A percentile compares a stretch with the other conserved stretches of the same genome.
These are phyloP conservation scores for Achlya flavicornis DNA, from an alignment of 2,888 invertebrate species.

Conservation along the genomic window DNA sequence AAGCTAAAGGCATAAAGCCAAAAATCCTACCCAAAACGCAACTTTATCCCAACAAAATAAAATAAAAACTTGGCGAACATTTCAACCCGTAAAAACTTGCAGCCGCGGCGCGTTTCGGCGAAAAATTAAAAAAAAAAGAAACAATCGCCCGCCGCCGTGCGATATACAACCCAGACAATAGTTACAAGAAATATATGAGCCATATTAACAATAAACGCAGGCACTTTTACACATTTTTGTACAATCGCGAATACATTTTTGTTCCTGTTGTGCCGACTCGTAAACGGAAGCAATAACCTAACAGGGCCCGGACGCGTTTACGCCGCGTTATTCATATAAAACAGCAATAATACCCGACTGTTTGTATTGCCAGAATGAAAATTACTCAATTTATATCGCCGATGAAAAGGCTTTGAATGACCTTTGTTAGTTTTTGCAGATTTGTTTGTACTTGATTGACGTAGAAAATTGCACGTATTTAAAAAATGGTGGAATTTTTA, in stretches of 20 bases:
- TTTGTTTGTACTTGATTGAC: background rate
- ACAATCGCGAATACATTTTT: conserved; percentile 33
- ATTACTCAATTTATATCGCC: conserved; percentile 46
- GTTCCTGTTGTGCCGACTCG: conserved; percentile 28
- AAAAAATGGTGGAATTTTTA: background rate
- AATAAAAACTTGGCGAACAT: conserved; percentile 1
- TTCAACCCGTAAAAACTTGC: conserved; percentile 1
- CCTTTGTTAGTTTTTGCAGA: background rate
- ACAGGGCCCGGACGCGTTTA: conserved; percentile 47
- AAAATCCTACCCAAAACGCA: conserved; percentile 16
- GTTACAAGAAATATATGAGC: conserved; percentile 51
- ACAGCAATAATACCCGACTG: conserved; percentile 45
- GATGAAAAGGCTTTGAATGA: conserved; percentile 22
- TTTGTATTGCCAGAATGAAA: conserved; percentile 50
- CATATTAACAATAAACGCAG: conserved; percentile 49
- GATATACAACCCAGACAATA: conserved; percentile 49
- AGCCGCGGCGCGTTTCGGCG: conserved; percentile 21
- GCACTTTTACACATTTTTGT: conserved; percentile 37
- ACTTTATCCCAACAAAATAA: conserved; percentile 24
- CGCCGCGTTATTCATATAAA: conserved; percentile 53
- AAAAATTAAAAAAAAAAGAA: conserved; percentile 42
- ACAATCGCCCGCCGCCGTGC: conserved; percentile 31
- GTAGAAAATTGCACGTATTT: background rate
- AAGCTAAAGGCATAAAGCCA: background rate
- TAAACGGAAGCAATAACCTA: conserved; percentile 62